A percentile compares a stretch with the other conserved stretches of the same genome.
Conservation (phyloP, 2,888 invertebrate species). For the Loripinus fragilis region DNA sequence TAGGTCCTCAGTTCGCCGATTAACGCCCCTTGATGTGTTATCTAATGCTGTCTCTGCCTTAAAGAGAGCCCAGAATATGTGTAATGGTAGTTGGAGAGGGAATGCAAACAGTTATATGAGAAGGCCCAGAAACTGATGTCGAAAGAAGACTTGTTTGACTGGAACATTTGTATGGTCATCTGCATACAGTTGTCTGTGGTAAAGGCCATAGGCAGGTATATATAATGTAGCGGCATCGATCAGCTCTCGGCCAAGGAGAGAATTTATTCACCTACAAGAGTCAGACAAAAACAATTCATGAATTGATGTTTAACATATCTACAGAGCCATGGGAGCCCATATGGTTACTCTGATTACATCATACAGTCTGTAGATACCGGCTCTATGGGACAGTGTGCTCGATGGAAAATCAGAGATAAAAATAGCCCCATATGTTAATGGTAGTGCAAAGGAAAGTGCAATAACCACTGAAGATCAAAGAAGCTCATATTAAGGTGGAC, state of each 20-base stretch:
- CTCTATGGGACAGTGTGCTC: conserved; percentile 5
- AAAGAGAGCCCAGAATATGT: conserved; percentile 5
- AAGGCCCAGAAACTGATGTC: conserved; percentile 10
- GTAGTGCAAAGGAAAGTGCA: not conserved
- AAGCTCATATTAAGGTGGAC: not conserved
- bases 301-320: conserved; percentile 1
- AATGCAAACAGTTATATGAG: not conserved
- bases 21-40: not conserved
- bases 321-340: too few species aligned
- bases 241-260: conserved; percentile 11
- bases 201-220: conserved; percentile 13
- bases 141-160: not conserved
- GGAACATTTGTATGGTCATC: conserved; percentile 1
- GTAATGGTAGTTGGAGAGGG: conserved; percentile 2
- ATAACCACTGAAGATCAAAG: not conserved
- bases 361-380: conserved; percentile 9
- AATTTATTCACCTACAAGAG: conserved; percentile 10
- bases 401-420: not conserved
- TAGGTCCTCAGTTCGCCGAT: too few species aligned
- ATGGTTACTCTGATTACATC: conserved; percentile 9
- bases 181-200: not conserved
- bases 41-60: not conserved
- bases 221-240: conserved; percentile 19
- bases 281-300: conserved; percentile 10
- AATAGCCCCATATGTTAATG: not conserved